Evolutionary conservation across 2,888 invertebrate species (phyloP), one percentile per base, ranked within the genome.

Genomic region (Agonopterix arenella): DNA sequence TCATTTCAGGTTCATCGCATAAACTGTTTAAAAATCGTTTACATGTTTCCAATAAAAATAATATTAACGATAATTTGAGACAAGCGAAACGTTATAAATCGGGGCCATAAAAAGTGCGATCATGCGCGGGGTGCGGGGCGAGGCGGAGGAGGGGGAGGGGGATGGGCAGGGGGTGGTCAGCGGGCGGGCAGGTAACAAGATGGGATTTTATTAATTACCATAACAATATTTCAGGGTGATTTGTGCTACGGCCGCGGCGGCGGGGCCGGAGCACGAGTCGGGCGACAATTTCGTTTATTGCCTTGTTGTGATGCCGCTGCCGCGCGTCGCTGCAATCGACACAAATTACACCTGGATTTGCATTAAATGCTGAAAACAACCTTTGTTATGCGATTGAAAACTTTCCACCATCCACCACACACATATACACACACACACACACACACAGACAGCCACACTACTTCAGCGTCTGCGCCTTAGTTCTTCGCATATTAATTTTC

Each of bases 51-150:
- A 28, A 28, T 28, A 28, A 28, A 28, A 28, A 28, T 5, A 28
- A 28, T 28, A 28, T 28, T 28, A 28, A 28, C 28, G 28, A 28
- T 28, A 28, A 28, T 28, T 28, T 10, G n/a, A 41, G n/a, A 41
- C n/a, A 41, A 40, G n/a, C 40, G n/a, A n/a, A n/a, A 41, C 41
- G 42, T 42, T 11, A n/a, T 11, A 13, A 28, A 11, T n/a, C 11
- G 42, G 42, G 13, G 42, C 42, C 52, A 47, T 49, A 47, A 47
- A 46, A 55, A 49, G 46, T 52, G 45, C 50, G 47, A 50, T 47
- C 50, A 40, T 28, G 28, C 28, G 28, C 28, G 28, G 28, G 28
- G 28, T 7, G 5, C 28, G 41, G n/a, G 43, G 9, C 43, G 43
- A 16, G 9, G 11, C 5, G 28, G 28, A 5, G 28, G 28, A 18